Percentiles rank a stretch among this genome's conserved stretches.
Evolutionary conservation across 1,140 invertebrate genomes (phyloP).

Genomic region (Drosophila malerkotliana): DNA sequence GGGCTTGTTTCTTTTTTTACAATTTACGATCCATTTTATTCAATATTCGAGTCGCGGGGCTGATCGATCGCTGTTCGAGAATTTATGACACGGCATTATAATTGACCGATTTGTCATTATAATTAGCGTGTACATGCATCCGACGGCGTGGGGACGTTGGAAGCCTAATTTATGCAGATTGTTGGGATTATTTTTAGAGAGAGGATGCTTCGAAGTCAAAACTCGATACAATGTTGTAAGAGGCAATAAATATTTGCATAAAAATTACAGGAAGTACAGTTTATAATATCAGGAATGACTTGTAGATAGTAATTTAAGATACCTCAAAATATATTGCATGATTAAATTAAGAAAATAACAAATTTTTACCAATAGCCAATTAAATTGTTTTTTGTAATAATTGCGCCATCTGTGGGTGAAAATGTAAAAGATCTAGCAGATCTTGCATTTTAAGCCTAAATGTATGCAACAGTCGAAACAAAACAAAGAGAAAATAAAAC

Average conservation of each 20-base stretch:
- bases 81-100: conserved; percentile 81
- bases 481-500: no score
- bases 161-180: conserved; percentile 66
- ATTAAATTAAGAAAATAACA: neutral
- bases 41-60: conserved; percentile 63
- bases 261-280: conserved; percentile 5
- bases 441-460: conserved; percentile 2
- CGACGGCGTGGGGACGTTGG: neutral
- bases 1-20: conserved; percentile 30
- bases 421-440: neutral
- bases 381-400: neutral
- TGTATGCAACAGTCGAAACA: conserved; percentile 29
- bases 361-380: neutral
- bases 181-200: conserved; percentile 63
- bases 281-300: neutral
- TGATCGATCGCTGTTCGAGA: conserved; percentile 68
- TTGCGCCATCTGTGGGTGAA: conserved; percentile 9
- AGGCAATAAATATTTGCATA: conserved; percentile 8
- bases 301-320: neutral
- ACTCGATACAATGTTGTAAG: conserved; percentile 32
- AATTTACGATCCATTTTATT: conserved; percentile 75
- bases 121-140: conserved; percentile 62
- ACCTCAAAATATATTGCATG: neutral
- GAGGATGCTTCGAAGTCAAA: conserved; percentile 15
- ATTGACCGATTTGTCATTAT: conserved; percentile 82